Percentiles rank a stretch among this genome's conserved stretches.
Evolutionary conservation across 1,140 invertebrate genomes (phyloP).

Genomic region (Latrodectus geometricus): DNA sequence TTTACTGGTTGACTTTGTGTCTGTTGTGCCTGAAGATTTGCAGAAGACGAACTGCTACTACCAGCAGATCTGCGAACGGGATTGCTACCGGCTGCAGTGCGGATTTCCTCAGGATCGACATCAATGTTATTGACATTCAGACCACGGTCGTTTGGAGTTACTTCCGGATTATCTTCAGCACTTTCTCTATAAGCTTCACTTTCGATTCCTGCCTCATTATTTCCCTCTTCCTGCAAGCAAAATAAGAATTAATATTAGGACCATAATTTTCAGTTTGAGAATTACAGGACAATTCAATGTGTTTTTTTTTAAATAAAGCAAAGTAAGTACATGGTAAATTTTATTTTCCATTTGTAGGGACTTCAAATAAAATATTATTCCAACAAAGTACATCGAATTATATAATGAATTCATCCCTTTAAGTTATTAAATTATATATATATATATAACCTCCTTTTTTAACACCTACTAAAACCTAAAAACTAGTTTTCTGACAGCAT

Average conservation of each 20-base stretch:
- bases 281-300: neutral
- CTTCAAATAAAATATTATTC: neutral
- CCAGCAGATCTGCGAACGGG: constrained; percentile 10
- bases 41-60: neutral
- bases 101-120: constrained; percentile 40
- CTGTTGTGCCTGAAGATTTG: neutral
- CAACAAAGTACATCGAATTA: neutral
- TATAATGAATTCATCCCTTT: neutral
- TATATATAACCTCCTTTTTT: no score
- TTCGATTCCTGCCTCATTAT: neutral
- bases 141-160: neutral
- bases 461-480: no score
- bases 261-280: neutral
- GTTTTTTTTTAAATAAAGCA: neutral
- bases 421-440: no score
- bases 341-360: neutral
- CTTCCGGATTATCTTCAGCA: neutral
- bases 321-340: neutral
- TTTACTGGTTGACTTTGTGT: neutral
- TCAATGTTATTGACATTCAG: constrained; percentile 51
- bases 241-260: neutral
- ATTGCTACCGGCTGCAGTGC: neutral
- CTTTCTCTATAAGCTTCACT: neutral
- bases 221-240: neutral
- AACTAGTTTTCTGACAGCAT: no score